Base-by-base conservation (phyloP, 1,140 invertebrate genomes). In the Drosophila sulfurigaster region DNA sequence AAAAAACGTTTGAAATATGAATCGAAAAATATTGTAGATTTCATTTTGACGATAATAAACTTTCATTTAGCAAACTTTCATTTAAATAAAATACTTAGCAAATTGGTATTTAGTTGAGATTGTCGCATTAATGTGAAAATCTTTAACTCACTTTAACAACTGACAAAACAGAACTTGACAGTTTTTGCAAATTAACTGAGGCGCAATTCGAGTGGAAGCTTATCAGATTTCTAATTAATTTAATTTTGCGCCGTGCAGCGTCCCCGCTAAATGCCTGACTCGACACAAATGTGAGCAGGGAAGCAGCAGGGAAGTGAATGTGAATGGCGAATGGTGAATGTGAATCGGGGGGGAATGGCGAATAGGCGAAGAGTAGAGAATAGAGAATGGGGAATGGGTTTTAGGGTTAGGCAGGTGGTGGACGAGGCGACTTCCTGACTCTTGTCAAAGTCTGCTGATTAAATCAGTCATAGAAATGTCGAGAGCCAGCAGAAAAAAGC, bases 191-290 rank as follows among this genome's bases (percentile, higher is more conserved):
- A 89, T 88, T 85, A 88, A 88, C 81, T 88, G 54, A 89, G 81
- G 81, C 86, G 85, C 85, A 88, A 88, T 88, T 79, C 86, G 63
- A 89, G 81, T 85, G 71, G 72, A 68, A 70, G 64, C 85, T 85
- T 88, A 88, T 88, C 86, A 89, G 85, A 88, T 88, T 88, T 89
- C 85, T 88, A 88, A 88, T 88, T 88, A 88, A 88, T 85, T 88
- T 88, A 88, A 89, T 88, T 88, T 79, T 83, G 82, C 82, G 73
- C 62, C 81, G 68, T 86, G 75, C 63, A 63, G 73, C 70, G 52
- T 54, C 46, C 20, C 49, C 72, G 58, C 46, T 28, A 54, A 71
- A 57, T 62, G 75, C 70, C 74, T 89, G 78, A 88, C 66, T 88
- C 85, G 85, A 74, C 83, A 89, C 48, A 87, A 88, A 75, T 65